A percentile compares a stretch with the other conserved stretches of the same genome.
Conservation (phyloP, 2,888 invertebrate species). For the Apamea sordens region DNA sequence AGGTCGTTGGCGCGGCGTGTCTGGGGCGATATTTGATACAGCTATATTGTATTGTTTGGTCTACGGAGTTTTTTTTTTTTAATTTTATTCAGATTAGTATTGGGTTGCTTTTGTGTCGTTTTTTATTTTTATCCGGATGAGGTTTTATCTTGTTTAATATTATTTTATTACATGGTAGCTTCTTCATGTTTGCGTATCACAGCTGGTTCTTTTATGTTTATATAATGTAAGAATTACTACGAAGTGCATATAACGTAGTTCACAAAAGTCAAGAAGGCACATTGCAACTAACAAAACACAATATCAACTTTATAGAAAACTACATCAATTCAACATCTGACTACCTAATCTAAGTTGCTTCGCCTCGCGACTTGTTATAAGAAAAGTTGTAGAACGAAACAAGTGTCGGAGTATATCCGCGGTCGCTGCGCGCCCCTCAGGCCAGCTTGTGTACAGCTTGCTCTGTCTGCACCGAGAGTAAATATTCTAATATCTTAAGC, state of each 20-base stretch:
- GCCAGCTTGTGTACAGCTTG: neutral
- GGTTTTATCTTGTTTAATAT: neutral
- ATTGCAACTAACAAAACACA: conserved; percentile 3
- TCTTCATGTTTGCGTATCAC: neutral
- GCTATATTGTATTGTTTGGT: conserved; percentile 3
- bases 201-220: no score
- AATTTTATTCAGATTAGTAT: neutral
- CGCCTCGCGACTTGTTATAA: conserved; percentile 4
- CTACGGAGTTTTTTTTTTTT: neutral
- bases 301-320: neutral
- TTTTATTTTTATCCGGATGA: neutral
- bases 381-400: conserved; percentile 28
- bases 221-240: neutral
- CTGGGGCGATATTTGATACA: conserved; percentile 3
- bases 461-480: neutral
- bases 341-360: conserved; percentile 40
- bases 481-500: conserved; percentile 19
- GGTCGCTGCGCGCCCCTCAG: conserved; percentile 8
- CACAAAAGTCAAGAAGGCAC: neutral
- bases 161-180: neutral
- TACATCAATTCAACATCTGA: conserved; percentile 32
- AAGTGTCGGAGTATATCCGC: conserved; percentile 17
- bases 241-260: neutral
- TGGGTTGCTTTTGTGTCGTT: conserved; percentile 2
- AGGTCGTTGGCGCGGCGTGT: conserved; percentile 18